Evolutionary conservation across 23 tunicate genomes (phyloP).

Genomic region (Styela clava): DNA sequence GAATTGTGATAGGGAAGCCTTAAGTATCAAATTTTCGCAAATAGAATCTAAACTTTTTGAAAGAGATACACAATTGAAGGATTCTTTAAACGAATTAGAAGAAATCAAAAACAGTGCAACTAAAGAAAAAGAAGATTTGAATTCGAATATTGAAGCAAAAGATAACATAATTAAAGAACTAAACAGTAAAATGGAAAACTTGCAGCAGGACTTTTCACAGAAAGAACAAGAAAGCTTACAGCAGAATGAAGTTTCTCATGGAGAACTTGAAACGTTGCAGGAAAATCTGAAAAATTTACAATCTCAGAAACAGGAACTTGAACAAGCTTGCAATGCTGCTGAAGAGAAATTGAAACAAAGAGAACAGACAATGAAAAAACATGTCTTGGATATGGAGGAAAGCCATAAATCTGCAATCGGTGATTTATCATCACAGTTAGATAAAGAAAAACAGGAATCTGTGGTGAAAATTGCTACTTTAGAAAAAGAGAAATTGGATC

Average conservation of each 20-base stretch:
- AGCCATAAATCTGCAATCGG: background rate
- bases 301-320: background rate
- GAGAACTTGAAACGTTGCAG: background rate
- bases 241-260: constrained; percentile 2
- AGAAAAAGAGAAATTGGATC: constrained; percentile 16
- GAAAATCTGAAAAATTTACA: background rate
- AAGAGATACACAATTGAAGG: background rate
- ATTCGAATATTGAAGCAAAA: constrained; percentile 1
- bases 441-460: constrained; percentile 16
- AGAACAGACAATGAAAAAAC: constrained; percentile 21
- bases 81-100: background rate
- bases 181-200: background rate
- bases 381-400: constrained; percentile 12
- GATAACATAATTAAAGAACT: constrained; percentile 6
- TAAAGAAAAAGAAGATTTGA: background rate
- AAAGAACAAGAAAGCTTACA: constrained; percentile 5
- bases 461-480: background rate
- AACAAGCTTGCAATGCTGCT: background rate
- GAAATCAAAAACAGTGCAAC: background rate
- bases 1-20: background rate
- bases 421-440: background rate
- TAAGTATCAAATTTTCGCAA: background rate
- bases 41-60: background rate
- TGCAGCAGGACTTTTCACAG: constrained; percentile 3
- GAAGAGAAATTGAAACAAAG: constrained; percentile 1